phyloP scores from a whole-genome alignment of 1,140 invertebrate genomes.

The Drosophila sechellia region DNA sequence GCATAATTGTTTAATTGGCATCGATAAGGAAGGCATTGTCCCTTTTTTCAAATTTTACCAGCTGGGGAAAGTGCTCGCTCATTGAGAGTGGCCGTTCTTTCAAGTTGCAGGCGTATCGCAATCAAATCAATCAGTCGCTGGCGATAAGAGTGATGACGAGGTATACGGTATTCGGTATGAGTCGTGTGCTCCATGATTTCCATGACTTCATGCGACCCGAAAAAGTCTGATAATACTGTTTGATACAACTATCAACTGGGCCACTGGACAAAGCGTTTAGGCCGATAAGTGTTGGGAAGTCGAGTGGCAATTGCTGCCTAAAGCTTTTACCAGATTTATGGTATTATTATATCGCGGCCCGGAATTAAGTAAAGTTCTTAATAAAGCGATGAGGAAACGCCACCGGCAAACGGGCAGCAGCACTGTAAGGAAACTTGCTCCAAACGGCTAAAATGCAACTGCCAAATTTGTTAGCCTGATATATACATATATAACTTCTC shows the following conservation, averaged over 20 bases:
- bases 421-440: conserved; percentile 64
- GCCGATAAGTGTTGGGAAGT: conserved; percentile 46
- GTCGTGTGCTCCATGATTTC: conserved; percentile 28
- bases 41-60: background rate
- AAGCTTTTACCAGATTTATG: conserved; percentile 56
- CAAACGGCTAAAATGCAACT: conserved; percentile 41
- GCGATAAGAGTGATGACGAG: conserved; percentile 38
- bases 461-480: conserved; percentile 53
- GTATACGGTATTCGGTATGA: background rate
- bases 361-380: conserved; percentile 45
- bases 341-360: conserved; percentile 19
- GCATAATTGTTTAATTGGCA: conserved; percentile 70
- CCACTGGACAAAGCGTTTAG: conserved; percentile 40
- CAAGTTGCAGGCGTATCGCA: conserved; percentile 27
- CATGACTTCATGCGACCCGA: conserved; percentile 42
- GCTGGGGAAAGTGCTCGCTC: conserved; percentile 52
- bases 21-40: conserved; percentile 55
- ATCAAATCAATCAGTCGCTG: conserved; percentile 35
- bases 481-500: conserved; percentile 9
- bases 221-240: conserved; percentile 8
- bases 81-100: conserved; percentile 25
- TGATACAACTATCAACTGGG: conserved; percentile 13
- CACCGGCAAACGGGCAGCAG: background rate
- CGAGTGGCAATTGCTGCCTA: conserved; percentile 66
- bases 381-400: conserved; percentile 66